Evolutionary conservation across 1,140 invertebrate genomes (phyloP).

Genomic region (Drosophila trapezifrons): DNA sequence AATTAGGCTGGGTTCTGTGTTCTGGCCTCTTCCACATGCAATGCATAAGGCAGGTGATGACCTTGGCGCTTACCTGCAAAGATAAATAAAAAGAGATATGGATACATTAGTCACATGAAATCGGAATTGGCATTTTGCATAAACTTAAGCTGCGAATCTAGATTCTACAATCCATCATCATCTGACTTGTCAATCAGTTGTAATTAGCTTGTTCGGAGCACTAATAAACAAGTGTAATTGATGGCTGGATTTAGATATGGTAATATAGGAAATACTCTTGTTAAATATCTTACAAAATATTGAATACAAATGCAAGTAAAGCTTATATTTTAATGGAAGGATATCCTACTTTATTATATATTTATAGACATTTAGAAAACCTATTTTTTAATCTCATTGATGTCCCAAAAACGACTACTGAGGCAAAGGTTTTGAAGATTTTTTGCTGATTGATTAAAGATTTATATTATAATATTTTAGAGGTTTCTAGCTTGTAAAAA

Average conservation of each 20-base stretch:
- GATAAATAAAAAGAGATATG: slow-evolving; percentile 33
- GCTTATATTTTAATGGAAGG: too few relatives aligned
- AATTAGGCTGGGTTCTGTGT: slow-evolving; percentile 49
- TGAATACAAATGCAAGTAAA: neutral
- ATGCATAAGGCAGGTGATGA: slow-evolving; percentile 29
- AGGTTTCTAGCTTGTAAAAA: neutral
- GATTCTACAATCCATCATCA: slow-evolving; percentile 16
- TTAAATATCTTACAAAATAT: neutral
- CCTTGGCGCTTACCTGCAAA: slow-evolving; percentile 71
- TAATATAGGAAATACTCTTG: neutral
- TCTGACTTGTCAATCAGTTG: slow-evolving; percentile 29
- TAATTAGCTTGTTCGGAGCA: slow-evolving; percentile 16
- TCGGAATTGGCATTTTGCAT: slow-evolving; percentile 35
- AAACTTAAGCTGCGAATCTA: slow-evolving; percentile 23
- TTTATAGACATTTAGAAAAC: too few relatives aligned
- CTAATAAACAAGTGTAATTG: neutral
- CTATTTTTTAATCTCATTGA: too few relatives aligned
- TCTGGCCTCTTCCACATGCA: slow-evolving; percentile 23
- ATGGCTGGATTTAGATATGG: neutral
- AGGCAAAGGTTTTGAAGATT: too few relatives aligned
- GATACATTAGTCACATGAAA: slow-evolving; percentile 41
- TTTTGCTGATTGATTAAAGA: too few relatives aligned
- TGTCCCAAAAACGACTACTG: too few relatives aligned
- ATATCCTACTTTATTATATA: too few relatives aligned
- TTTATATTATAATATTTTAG: neutral